Evolutionary conservation across 2,888 invertebrate species (phyloP).

Genomic region (Dorcus parallelipipedus): DNA sequence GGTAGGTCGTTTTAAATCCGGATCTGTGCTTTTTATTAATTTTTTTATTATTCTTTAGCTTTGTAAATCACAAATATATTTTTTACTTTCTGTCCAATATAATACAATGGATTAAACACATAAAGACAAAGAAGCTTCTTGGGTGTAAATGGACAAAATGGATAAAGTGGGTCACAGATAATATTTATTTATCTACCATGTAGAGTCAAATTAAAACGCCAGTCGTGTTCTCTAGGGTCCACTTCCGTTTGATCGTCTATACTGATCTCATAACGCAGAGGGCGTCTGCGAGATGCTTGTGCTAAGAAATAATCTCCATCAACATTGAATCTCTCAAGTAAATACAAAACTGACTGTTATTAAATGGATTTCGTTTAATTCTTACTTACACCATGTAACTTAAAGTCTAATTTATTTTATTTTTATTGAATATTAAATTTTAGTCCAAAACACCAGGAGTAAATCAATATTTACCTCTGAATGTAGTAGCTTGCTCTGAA

Average conservation of each 20-base stretch:
- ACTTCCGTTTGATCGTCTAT: slow-evolving; percentile 55
- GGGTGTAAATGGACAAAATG: slow-evolving; percentile 8
- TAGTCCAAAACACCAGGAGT: neutral
- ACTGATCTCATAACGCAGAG: slow-evolving; percentile 53
- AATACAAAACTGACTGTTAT: too few relatives aligned
- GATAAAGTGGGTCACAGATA: slow-evolving; percentile 7
- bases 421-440: neutral
- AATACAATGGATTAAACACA: neutral
- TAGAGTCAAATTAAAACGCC: slow-evolving; percentile 52
- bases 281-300: slow-evolving; percentile 45
- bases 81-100: neutral
- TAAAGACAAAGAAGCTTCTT: slow-evolving; percentile 8
- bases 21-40: too few relatives aligned
- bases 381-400: too few relatives aligned
- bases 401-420: neutral
- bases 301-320: slow-evolving; percentile 37
- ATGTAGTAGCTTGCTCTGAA: slow-evolving; percentile 15
- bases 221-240: slow-evolving; percentile 55
- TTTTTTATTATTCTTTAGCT: too few relatives aligned
- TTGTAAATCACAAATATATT: too few relatives aligned
- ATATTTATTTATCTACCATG: slow-evolving; percentile 44
- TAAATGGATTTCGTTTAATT: too few relatives aligned
- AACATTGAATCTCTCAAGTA: neutral
- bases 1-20: too few relatives aligned
- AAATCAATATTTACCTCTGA: slow-evolving; percentile 19